Conservation (phyloP, 30 jellyfish, hydroid and myxozoan genomes). For the Chrysaora quinquecirrha region DNA sequence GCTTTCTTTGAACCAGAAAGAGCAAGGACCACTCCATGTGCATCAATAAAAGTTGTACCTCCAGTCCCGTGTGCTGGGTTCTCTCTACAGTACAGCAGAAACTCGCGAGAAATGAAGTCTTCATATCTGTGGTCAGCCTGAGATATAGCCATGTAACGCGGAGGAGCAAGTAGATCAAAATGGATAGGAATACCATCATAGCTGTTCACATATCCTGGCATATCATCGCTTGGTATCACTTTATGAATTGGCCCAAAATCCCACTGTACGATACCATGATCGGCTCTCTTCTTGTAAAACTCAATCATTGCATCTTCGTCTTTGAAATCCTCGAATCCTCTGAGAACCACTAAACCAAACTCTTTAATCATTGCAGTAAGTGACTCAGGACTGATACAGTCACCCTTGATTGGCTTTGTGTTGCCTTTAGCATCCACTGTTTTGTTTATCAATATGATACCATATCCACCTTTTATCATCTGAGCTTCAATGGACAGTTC, state of each 20-base stretch:
- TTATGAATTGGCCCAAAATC: slow-evolving; percentile 48
- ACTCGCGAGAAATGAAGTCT: slow-evolving; percentile 53
- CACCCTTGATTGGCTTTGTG: background rate
- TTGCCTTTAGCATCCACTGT: background rate
- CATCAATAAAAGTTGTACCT: slow-evolving; percentile 51
- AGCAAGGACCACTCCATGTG: slow-evolving; percentile 25
- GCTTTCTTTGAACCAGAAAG: slow-evolving; percentile 13
- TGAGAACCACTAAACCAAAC: slow-evolving; percentile 59
- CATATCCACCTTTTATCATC: slow-evolving; percentile 26
- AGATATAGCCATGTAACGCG: slow-evolving; percentile 41
- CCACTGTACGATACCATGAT: slow-evolving; percentile 40
- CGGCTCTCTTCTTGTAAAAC: background rate
- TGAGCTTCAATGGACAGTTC: background rate
- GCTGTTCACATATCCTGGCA: slow-evolving; percentile 19
- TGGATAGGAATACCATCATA: slow-evolving; percentile 56
- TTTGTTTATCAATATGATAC: slow-evolving; percentile 9
- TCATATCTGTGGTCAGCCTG: slow-evolving; percentile 39
- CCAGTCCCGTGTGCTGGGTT: slow-evolving; percentile 1
- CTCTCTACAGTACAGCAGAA: slow-evolving; percentile 39
- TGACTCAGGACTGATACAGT: slow-evolving; percentile 9
- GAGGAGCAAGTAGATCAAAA: slow-evolving; percentile 42
- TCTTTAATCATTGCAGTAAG: slow-evolving; percentile 26
- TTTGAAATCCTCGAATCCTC: slow-evolving; percentile 53
- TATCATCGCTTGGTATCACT: slow-evolving; percentile 16
- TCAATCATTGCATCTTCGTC: slow-evolving; percentile 19